These are phyloP conservation scores for Polypterus bichir DNA, from an alignment of 2,113 vertebrate genomes.

Conservation along the genomic window DNA sequence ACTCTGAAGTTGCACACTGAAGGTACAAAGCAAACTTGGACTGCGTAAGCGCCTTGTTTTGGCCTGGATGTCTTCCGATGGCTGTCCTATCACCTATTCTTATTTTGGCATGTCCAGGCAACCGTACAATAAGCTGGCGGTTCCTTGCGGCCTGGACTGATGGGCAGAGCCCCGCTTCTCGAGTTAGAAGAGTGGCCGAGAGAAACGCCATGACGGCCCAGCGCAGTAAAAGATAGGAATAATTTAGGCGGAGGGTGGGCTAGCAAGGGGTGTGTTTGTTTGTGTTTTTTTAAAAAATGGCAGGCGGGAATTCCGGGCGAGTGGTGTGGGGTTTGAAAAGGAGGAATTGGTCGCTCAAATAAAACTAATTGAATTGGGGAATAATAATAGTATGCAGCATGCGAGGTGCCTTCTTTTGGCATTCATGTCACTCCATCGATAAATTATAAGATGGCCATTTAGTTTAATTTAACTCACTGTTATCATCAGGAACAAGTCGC, in stretches of 20 bases:
- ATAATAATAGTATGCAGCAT: too few species aligned
- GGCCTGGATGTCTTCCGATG: not conserved
- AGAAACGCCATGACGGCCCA: too few species aligned
- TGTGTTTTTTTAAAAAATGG: constrained; percentile 36
- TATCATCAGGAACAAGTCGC: too few species aligned
- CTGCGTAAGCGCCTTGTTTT: not conserved
- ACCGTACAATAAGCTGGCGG: not conserved
- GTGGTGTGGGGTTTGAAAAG: too few species aligned
- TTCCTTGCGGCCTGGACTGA: not conserved
- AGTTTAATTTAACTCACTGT: too few species aligned
- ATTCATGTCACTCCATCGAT: too few species aligned
- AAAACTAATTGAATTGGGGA: too few species aligned
- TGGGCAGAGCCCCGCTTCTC: not conserved
- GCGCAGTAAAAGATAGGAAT: too few species aligned
- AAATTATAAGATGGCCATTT: too few species aligned
- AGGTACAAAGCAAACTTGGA: not conserved
- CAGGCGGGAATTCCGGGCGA: constrained; percentile 45
- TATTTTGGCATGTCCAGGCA: not conserved
- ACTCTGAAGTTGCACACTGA: not conserved
- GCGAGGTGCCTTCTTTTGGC: too few species aligned
- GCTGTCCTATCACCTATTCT: not conserved
- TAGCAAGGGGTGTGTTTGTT: constrained; percentile 43
- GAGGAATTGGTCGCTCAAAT: too few species aligned
- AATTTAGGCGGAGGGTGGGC: constrained; percentile 12
- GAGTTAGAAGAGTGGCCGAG: not conserved